Base-by-base conservation (phyloP, 2,113 vertebrate genomes). In the Serilophus lunatus region DNA sequence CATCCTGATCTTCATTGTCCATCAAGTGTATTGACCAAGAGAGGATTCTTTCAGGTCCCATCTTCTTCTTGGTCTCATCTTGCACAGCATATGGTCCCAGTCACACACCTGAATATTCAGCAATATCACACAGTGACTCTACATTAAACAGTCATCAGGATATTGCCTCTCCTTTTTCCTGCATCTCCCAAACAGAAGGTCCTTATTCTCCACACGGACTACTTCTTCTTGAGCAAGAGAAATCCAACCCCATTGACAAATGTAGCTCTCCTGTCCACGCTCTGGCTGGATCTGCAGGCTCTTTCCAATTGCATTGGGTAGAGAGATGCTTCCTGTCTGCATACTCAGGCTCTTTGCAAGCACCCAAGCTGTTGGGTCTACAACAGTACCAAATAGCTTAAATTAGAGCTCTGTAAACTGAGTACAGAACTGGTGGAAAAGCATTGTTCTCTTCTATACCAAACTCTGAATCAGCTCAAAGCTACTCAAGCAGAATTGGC, bases 61-160 rank as follows among this genome's bases (percentile, higher is more conserved):
- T 66, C 18, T 28, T 65, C 22, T 75, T 79, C 65, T 2, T n/a
- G 24, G 18, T 75, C n/a, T 11, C 16, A 29, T 51, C 35, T 80
- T 31, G 16, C n/a, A 61, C 18, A 49, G n/a, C 13, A 38, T 15
- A 8, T 16, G 20, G 12, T 42, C 45, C 18, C 66, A 20, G 66
- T 42, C 40, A 64, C 44, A 26, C 16, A 47, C 10, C 29, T 77
- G 40, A 49, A 36, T 47, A 28, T 59, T 59, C 50, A n/a, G 44
- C 20, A 56, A 3, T 45, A 79, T 33, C 47, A 68, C 47, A 33
- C 59, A 38, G 24, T 19, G 28, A 71, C 35, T 47, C 40, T 15
- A 44, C 29, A 31, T 12, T 1, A 1, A 72, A 24, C 7, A 86
- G 59, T 42, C n/a, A 49, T 0, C 0, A 71, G 13, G 20, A 9